Evolutionary conservation across 2,797 vertebrate species (phyloP), one percentile per base, ranked within the genome.

Genomic region (Pangasius macronema): DNA sequence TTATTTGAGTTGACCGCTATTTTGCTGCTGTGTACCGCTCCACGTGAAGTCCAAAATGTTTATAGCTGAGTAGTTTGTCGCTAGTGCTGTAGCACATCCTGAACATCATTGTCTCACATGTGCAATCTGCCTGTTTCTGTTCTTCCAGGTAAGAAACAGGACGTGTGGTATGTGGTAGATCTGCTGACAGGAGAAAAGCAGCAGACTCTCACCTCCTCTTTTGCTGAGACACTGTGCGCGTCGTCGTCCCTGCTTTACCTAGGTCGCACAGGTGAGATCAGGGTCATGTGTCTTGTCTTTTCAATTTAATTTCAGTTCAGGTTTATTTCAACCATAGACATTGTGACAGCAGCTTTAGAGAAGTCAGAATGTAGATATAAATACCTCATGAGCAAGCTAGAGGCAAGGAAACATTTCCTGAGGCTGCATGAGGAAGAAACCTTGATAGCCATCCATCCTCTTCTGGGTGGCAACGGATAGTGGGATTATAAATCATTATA

Each of bases 131-230:
- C 20, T 61, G 36, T 46, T 61, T 83, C 36, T 85, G 39, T 85
- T 22, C 36, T 53, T 94, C 61, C 93, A 99, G 99, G 99, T 91
- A 99, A 99, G 92, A 99, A 99, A 93, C 99, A 99, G 92, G 99
- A 99, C 91, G 94, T 98, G 89, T 99, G 99, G 99, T 98, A 99
- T 0, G 98, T 99, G 87, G 95, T 99, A 36, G 99, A 99, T 93
- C 95, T 99, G 82, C 89, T 98, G 93, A 99, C 99, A 0, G 99
- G 99, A 3, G 97, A 99, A 94, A 99, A 99, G 85, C 97, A 99
- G 91, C 98, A 99, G 88, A 99, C 99, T 0, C 92, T 99, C 93
- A 99, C 98, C 0, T 99, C 98, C 0, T 96, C 98, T 30, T 99
- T 98, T 83, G 97, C 98, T 22, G 98, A 99, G 92, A 98, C 97